Conservation (phyloP, 2,113 vertebrate species). For the Peromyscus polionotus region DNA sequence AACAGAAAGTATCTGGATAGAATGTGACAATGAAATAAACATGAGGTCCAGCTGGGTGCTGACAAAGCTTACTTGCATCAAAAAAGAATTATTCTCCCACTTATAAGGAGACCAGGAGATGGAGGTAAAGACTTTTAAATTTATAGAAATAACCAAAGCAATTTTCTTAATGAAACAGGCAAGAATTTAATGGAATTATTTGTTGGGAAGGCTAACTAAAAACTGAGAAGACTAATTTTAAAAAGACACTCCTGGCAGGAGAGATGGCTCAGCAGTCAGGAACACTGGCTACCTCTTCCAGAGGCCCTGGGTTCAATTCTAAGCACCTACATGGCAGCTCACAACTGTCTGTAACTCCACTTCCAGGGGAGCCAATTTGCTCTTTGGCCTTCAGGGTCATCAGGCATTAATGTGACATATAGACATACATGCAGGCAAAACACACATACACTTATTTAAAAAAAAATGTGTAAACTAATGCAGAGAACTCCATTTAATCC, state of each 20-base stretch:
- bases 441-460: not conserved
- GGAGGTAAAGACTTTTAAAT: constrained; percentile 35
- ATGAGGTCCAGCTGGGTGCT: not conserved
- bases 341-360: not conserved
- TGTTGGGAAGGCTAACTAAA: constrained; percentile 39
- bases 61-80: constrained; percentile 43
- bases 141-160: constrained; percentile 30
- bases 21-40: constrained; percentile 50
- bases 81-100: not conserved
- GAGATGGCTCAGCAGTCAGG: not conserved
- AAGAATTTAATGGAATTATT: constrained; percentile 42
- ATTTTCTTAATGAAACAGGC: constrained; percentile 20
- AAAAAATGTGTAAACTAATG: not conserved
- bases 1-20: constrained; percentile 69
- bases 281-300: not conserved
- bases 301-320: not conserved
- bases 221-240: not conserved
- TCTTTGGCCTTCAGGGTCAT: not conserved
- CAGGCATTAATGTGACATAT: not conserved
- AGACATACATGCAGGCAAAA: not conserved
- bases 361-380: not conserved
- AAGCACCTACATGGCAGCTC: not conserved
- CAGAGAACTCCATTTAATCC: constrained; percentile 4
- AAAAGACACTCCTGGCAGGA: not conserved
- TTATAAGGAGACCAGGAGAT: constrained; percentile 47